Percentiles rank a stretch among this genome's conserved stretches.
These are phyloP conservation scores for Augochlorella aurata DNA, from an alignment of 2,888 invertebrate species.

Conservation along the genomic window DNA sequence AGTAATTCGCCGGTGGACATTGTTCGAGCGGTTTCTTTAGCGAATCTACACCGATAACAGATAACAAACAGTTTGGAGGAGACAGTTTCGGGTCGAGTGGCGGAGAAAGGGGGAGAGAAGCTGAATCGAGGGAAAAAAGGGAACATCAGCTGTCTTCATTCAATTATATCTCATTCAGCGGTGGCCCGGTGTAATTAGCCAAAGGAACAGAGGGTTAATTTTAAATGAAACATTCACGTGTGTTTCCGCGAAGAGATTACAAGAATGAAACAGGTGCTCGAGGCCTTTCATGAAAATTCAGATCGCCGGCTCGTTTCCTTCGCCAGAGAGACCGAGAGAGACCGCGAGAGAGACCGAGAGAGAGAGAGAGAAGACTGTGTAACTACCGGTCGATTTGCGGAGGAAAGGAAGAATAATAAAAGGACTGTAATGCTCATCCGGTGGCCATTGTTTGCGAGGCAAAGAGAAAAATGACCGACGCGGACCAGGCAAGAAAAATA, in stretches of 20 bases:
- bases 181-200: not conserved
- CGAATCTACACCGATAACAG: too few species aligned
- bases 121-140: not conserved
- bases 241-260: conserved; percentile 6
- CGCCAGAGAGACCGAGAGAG: not conserved
- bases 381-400: not conserved
- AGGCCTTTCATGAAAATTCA: not conserved
- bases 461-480: conserved; percentile 3
- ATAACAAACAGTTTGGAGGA: too few species aligned
- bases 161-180: not conserved
- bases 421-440: not conserved
- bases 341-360: not conserved
- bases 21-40: too few species aligned
- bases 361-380: not conserved
- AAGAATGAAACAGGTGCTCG: not conserved
- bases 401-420: conserved; percentile 7
- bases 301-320: not conserved
- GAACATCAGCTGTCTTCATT: not conserved
- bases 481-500: not conserved
- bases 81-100: not conserved
- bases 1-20: too few species aligned
- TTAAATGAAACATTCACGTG: conserved; percentile 9
- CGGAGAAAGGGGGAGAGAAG: too few species aligned
- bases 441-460: conserved; percentile 14
- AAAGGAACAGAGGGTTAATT: not conserved